These are phyloP conservation scores for Drosophila grimshawi DNA, from an alignment of 1,140 invertebrate species.

Conservation along the genomic window DNA sequence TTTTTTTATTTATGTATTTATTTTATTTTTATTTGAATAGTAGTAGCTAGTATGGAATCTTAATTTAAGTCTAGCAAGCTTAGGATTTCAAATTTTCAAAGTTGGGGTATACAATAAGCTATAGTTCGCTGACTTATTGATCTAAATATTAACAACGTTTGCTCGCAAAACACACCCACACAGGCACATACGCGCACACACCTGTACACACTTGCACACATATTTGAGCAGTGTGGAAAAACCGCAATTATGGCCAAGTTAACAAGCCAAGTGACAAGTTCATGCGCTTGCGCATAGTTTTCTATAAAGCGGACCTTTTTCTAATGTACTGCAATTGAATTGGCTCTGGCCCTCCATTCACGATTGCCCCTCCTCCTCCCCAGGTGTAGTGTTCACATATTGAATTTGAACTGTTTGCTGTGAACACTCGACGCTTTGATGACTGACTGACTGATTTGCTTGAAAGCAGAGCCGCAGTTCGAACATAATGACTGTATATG, in stretches of 20 bases:
- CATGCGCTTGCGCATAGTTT: slow-evolving; percentile 61
- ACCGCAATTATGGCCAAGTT: slow-evolving; percentile 48
- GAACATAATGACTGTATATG: background rate
- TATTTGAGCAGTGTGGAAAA: background rate
- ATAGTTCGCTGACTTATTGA: too few relatives aligned
- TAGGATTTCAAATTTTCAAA: too few relatives aligned
- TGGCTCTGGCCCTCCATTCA: background rate
- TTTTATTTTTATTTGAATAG: too few relatives aligned
- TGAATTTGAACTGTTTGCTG: slow-evolving; percentile 27
- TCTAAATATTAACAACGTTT: too few relatives aligned
- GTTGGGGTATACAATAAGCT: too few relatives aligned
- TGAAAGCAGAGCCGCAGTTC: slow-evolving; percentile 9
- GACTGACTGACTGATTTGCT: slow-evolving; percentile 40
- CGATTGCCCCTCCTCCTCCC: background rate
- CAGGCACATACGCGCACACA: background rate
- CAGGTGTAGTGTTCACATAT: slow-evolving; percentile 4
- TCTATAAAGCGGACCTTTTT: background rate
- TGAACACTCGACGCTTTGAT: slow-evolving; percentile 36
- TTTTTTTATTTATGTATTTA: too few relatives aligned
- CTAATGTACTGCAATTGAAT: slow-evolving; percentile 16
- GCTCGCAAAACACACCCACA: background rate
- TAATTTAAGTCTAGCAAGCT: too few relatives aligned
- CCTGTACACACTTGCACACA: too few relatives aligned
- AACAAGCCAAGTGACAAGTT: slow-evolving; percentile 71
- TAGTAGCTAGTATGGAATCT: too few relatives aligned